Base-by-base conservation (phyloP, 2,888 invertebrate genomes). In the Lumbricus terrestris region DNA sequence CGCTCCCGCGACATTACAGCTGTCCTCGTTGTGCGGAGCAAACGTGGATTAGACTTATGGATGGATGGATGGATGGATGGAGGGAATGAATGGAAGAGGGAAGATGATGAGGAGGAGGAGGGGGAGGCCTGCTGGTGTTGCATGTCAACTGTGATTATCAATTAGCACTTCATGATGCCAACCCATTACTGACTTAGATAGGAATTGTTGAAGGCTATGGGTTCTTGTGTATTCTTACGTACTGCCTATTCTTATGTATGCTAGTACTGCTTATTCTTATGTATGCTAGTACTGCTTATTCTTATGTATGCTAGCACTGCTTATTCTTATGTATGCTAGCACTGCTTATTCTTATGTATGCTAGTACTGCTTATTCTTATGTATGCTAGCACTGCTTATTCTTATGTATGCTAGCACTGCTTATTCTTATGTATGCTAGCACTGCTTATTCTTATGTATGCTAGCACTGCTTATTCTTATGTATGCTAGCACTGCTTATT, bases 121-220 rank as follows among this genome's bases (percentile, higher is more conserved):
- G 29, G 0, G n/a, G 69, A 69, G 11, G 47, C 20, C 47, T 47
- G 20, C n/a, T 29, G 69, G 69, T 69, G 29, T 69, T 69, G 69
- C 69, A n/a, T 29, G 54, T 54, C 54, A 6, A 54, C 54, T 54
- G 4, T 54, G 29, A 29, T 69, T 11, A 69, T 69, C 47, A 20
- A 18, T 47, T 69, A 69, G 69, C 69, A 69, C n/a, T 29, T 69
- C 69, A n/a, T n/a, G n/a, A n/a, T n/a, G 3, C 6, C 6, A 69
- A 16, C 6, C 11, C 8, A n/a, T 69, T 29, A n/a, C 13, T n/a
- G 69, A 69, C 69, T 69, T n/a, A n/a, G 11, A 8, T 69, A 69
- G 69, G n/a, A 69, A n/a, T n/a, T 69, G n/a, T 69, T 69, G 69
- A 69, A n/a, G n/a, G 69, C 69, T n/a, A n/a, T n/a, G n/a, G 69